These are phyloP conservation scores for Rhabdophis nuchalis DNA, from an alignment of 2,797 vertebrate genomes.

Conservation along the genomic window DNA sequence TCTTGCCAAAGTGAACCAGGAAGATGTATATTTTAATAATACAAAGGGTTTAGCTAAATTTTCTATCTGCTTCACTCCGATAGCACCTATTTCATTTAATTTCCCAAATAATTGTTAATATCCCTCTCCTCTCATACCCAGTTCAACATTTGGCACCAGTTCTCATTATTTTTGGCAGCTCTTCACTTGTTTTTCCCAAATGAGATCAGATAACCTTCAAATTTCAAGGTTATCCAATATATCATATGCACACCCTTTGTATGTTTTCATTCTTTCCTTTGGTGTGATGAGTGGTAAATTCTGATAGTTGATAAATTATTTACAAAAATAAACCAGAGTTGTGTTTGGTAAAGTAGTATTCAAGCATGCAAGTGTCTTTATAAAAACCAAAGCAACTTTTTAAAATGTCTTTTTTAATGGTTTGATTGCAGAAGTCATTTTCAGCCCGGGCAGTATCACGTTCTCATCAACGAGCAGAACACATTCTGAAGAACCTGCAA, in stretches of 20 bases:
- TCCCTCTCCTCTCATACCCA: not conserved
- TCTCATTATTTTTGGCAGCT: not conserved
- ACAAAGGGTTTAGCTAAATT: not conserved
- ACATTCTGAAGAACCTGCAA: slow-evolving; percentile 97
- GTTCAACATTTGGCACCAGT: not conserved
- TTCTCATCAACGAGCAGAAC: slow-evolving; percentile 95
- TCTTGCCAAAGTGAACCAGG: not conserved
- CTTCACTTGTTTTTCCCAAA: not conserved
- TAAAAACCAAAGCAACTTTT: not conserved
- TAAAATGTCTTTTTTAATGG: not conserved
- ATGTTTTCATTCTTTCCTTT: not conserved
- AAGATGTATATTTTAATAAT: not conserved
- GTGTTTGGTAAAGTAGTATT: not conserved
- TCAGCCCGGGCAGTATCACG: slow-evolving; percentile 95
- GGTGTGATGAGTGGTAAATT: not conserved
- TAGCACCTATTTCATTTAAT: not conserved
- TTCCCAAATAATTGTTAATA: not conserved
- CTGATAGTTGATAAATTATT: not conserved
- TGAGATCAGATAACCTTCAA: not conserved
- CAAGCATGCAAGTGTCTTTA: not conserved
- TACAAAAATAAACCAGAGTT: not conserved
- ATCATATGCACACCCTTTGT: not conserved
- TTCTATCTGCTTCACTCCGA: not conserved
- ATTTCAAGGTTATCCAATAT: not conserved
- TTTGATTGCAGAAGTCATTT: slow-evolving; percentile 87